Evolutionary conservation across 2,888 invertebrate genomes (phyloP), one percentile per base, ranked within the genome.

Genomic region (Carterocephalus palaemon): DNA sequence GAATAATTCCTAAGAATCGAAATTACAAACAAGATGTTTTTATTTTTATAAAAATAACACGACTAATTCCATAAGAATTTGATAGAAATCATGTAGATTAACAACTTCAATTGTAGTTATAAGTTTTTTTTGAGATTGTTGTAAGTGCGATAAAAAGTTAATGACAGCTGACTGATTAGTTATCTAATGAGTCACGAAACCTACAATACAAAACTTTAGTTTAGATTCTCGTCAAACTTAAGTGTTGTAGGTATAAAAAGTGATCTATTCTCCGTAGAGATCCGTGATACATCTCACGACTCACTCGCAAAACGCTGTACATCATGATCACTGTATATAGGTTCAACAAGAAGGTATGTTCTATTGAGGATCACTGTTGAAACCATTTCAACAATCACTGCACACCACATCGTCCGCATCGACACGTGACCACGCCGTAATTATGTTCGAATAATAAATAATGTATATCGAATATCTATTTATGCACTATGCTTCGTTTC

Each of bases 291-390:
- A 59, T 51, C 50, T 54, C 59, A 61, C 53, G 59, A 75, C 75
- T 73, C 66, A 76, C 75, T 71, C 65, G 69, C 41, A 70, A 60
- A 52, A 75, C 66, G 57, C 60, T 62, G 61, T 70, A 78, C 67
- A 77, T 77, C 74, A 76, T 76, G 48, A 54, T 67, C 65, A 59
- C 61, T 62, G 52, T 46, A n/a, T n/a, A n/a, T n/a, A n/a, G n/a
- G n/a, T n/a, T n/a, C n/a, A n/a, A n/a, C n/a, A n/a, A n/a, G n/a
- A n/a, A 37, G 48, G 38, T 49, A 45, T 54, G 50, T 54, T 62
- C 58, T 60, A 64, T 60, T 58, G 51, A 59, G 36, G 53, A 55
- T 52, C 60, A 62, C 63, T 45, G 48, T 51, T 52, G 47, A 52
- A 52, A 57, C 54, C 52, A 56, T 54, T 57, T 51, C 57, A 46